phyloP scores from a whole-genome alignment of 2,888 invertebrate genomes.

The Odontomyia ornata region DNA sequence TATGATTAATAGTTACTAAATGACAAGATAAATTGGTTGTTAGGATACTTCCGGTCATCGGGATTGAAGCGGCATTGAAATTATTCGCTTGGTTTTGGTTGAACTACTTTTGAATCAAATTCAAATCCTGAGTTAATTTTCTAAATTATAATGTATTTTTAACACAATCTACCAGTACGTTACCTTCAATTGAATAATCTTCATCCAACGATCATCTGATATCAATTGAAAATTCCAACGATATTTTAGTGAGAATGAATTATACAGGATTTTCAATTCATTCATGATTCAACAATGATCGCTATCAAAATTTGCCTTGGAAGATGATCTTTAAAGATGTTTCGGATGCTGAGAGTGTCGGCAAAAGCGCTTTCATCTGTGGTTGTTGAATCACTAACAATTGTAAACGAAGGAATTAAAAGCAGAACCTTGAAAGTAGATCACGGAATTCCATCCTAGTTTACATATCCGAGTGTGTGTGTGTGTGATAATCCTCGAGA shows the following conservation, averaged over 20 bases:
- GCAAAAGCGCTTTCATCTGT: constrained; percentile 26
- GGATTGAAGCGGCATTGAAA: no score
- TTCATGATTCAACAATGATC: background rate
- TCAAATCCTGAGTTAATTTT: no score
- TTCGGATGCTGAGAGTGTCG: constrained; percentile 21
- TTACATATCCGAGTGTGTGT: background rate
- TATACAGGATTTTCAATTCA: background rate
- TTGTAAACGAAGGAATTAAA: constrained; percentile 5
- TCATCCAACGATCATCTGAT: background rate
- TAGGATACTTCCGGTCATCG: no score
- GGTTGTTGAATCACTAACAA: constrained; percentile 11
- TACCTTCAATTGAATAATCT: background rate
- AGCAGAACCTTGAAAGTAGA: constrained; percentile 34
- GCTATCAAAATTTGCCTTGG: background rate
- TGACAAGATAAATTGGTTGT: no score
- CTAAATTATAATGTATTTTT: no score
- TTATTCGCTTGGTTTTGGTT: no score
- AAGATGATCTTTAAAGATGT: no score
- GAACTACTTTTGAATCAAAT: no score
- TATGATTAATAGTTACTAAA: no score
- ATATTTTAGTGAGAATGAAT: no score
- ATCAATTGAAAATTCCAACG: no score
- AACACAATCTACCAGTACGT: no score
- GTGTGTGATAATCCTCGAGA: background rate
- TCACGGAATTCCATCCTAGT: constrained; percentile 21